A percentile compares a stretch with the other conserved stretches of the same genome.
Conservation (phyloP, 2,113 vertebrate species). For the Grantiella picta region DNA sequence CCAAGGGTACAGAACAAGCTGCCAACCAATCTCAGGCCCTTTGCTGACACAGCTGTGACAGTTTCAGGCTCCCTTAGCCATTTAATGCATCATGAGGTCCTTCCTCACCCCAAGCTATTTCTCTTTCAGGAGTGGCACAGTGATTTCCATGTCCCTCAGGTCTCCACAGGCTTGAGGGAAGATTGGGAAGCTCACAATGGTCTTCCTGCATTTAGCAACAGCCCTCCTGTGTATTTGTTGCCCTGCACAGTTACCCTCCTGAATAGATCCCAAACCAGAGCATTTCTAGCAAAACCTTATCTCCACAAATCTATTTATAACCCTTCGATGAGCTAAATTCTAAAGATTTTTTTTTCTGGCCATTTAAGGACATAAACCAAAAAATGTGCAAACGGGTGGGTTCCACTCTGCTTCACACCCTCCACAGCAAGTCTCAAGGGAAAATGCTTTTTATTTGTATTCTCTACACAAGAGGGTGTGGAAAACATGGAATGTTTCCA, state of each 20-base stretch:
- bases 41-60: neutral
- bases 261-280: neutral
- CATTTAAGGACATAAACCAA: conserved; percentile 55
- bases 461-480: conserved; percentile 45
- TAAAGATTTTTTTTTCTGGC: neutral
- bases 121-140: neutral
- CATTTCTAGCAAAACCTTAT: conserved; percentile 26
- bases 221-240: neutral
- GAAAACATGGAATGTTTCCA: conserved; percentile 55
- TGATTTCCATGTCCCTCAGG: neutral
- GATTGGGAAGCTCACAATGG: neutral
- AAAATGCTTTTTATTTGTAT: conserved; percentile 29
- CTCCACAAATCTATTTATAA: conserved; percentile 36
- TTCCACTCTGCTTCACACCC: conserved; percentile 24
- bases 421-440: neutral
- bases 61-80: neutral
- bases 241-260: neutral
- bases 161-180: neutral
- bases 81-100: neutral
- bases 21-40: neutral
- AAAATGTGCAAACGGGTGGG: conserved; percentile 20
- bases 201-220: neutral
- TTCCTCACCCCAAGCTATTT: neutral
- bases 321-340: conserved; percentile 30
- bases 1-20: neutral